Base-by-base conservation (phyloP, 1,140 invertebrate genomes). In the Mizuhopecten yessoensis region DNA sequence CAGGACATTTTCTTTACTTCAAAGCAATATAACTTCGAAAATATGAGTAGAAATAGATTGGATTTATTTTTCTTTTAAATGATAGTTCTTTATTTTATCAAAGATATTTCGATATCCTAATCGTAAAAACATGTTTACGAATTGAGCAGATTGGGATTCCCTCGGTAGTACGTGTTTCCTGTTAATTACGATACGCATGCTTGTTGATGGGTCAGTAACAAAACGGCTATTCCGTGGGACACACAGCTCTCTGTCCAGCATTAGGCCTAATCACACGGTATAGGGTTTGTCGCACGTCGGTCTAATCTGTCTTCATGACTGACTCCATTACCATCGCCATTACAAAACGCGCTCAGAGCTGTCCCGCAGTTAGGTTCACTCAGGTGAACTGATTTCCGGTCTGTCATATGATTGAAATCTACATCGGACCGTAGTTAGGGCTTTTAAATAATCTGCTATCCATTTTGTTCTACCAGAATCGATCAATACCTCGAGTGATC, bases 381-480 rank as follows among this genome's bases (percentile, higher is more conserved):
- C 57, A 75, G 57, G 57, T 75, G 57, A n/a, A 75, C 57, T n/a
- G 23, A 75, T 75, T 75, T 75, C 57, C 57, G 57, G 57, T 75
- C 57, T 75, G 57, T 75, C 57, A 75, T 75, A 75, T 75, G 57
- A 75, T 75, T 75, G 57, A 75, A 75, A 75, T 75, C 57, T 75
- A 75, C 57, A 75, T 75, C 57, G n/a, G 57, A n/a, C 57, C 57
- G 57, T 75, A 75, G 57, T 75, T 75, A 75, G 57, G 57, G 57
- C 57, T 75, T 75, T 75, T 75, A 75, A 75, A 75, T 75, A 75
- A 75, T 75, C 57, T 75, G 57, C 57, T 29, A 75, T 75, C 57
- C 57, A 75, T 75, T 75, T 75, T 75, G 57, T 75, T 75, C 57
- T 75, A 75, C 57, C 42, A 75, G 57, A 29, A 29, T 75, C 23